phyloP scores from a whole-genome alignment of 2,888 invertebrate genomes.

The Spisula subtruncata region DNA sequence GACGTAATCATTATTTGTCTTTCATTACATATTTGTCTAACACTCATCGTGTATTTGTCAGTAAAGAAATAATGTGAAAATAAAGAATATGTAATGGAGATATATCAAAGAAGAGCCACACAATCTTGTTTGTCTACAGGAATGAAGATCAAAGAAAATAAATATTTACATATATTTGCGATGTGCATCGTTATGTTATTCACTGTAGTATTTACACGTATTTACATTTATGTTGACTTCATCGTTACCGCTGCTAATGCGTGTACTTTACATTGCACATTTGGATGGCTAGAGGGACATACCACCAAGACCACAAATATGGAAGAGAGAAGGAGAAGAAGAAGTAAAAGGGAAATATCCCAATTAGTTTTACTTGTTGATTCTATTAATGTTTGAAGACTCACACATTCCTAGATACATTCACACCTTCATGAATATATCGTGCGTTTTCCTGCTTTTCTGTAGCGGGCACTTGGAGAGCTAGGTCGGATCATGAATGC shows the following conservation, averaged over 20 bases:
- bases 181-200: not conserved
- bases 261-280: not conserved
- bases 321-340: too few relatives aligned
- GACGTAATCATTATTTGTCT: too few relatives aligned
- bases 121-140: not conserved
- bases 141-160: not conserved
- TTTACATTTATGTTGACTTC: not conserved
- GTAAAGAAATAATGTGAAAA: not conserved
- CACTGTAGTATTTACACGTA: not conserved
- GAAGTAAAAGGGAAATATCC: too few relatives aligned
- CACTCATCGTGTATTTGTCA: not conserved
- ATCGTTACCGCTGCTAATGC: not conserved
- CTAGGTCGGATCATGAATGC: too few relatives aligned
- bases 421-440: too few relatives aligned
- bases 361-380: too few relatives aligned
- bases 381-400: too few relatives aligned
- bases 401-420: too few relatives aligned
- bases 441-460: too few relatives aligned
- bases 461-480: too few relatives aligned
- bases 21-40: not conserved
- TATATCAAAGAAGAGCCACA: not conserved
- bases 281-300: too few relatives aligned
- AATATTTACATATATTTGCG: not conserved
- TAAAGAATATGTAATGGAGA: not conserved
- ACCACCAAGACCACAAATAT: too few relatives aligned